A percentile compares a stretch with the other conserved stretches of the same genome.
Evolutionary conservation across 2,797 vertebrate species (phyloP).

Genomic region (Poeciliopsis presidionis): DNA sequence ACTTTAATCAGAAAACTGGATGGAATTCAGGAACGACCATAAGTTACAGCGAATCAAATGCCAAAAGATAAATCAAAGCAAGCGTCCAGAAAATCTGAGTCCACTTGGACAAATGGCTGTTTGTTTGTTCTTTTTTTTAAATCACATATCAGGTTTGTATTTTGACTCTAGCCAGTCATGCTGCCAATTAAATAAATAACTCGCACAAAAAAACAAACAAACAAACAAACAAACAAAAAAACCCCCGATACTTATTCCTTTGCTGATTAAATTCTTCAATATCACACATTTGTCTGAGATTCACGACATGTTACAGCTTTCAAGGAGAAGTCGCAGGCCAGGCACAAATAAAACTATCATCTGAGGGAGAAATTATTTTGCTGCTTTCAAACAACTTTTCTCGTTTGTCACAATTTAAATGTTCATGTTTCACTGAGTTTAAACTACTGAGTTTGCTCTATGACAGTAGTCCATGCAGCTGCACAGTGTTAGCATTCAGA

Average conservation of each 20-base stretch:
- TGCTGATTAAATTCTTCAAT: background rate
- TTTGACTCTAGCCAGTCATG: background rate
- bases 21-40: background rate
- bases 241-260: background rate
- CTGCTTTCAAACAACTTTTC: constrained; percentile 11
- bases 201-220: background rate
- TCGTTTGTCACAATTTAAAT: constrained; percentile 23
- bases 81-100: background rate
- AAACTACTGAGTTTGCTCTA: constrained; percentile 31
- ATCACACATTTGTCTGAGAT: background rate
- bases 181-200: background rate
- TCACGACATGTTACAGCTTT: background rate
- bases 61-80: background rate
- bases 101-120: background rate
- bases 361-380: constrained; percentile 9
- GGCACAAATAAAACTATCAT: constrained; percentile 25
- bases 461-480: constrained; percentile 29
- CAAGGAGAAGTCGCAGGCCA: background rate
- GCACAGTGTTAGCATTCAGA: constrained; percentile 70
- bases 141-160: background rate
- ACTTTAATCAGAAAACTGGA: background rate
- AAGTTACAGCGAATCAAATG: background rate
- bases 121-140: background rate
- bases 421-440: background rate
- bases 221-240: too few relatives aligned